Base-by-base conservation (phyloP, 37 sponge, comb jelly and placozoan genomes). In the Spongilla lacustris region DNA sequence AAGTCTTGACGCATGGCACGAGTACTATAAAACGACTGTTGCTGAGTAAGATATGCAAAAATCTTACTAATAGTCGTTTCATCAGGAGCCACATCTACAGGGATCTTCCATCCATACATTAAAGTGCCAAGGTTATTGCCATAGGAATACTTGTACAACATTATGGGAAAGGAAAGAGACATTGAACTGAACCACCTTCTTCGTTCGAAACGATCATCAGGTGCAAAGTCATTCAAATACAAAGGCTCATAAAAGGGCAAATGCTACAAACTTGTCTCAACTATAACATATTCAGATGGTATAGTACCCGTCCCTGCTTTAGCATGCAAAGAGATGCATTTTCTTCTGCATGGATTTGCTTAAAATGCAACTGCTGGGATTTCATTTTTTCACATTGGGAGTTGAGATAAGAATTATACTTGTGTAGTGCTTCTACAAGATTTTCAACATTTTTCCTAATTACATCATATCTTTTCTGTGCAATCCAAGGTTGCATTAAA, bases 81-180 rank as follows among this genome's bases (percentile, higher is more conserved):
- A 70, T 81, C 72, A 28, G 50, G 66, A 33, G 80, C 14, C 28
- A 35, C 67, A 79, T 71, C 83, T 4, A 46, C 38, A 38, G 83
- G 83, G 36, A 82, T 38, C 36, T 46, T 70, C 83, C 83, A 82
- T 13, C 72, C 83, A 82, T 38, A 72, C 2, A 37, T 46, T 71
- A 72, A 34, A 36, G 72, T 82, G 38, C 83, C 83, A 70, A 82
- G 73, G 73, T 82, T 70, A 71, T 82, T 82, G 70, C 83, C 83
- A 82, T 82, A 71, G n/a, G 83, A 34, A 71, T 84, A 84, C 76
- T 58, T 84, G 68, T 84, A 84, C 75, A 84, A 9, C 74, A 73
- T 83, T 19, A 83, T 38, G 21, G 73, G 41, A 26, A 80, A 67
- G 34, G 80, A 30, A 25, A 69, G 37, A 23, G 28, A 36, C 32